Evolutionary conservation across 1,140 invertebrate species (phyloP), one percentile per base, ranked within the genome.

Genomic region (Bombus cullumanus): DNA sequence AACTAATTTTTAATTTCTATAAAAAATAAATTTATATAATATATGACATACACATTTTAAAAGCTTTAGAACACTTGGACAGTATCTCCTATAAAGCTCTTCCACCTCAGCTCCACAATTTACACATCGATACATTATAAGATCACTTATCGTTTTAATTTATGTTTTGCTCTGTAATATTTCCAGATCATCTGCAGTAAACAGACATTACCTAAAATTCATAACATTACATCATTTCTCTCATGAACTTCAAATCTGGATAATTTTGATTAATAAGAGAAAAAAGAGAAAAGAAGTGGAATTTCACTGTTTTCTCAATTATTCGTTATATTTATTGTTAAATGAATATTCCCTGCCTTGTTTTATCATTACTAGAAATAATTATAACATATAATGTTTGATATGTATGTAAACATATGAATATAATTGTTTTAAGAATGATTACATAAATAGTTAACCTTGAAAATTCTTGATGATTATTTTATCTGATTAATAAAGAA

Each of bases 11-110:
- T 28, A 31, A 39, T 41, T 68, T 57, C 3, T n/a, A 53, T 25
- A n/a, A 66, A 57, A 22, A 69, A 83, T 59, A 39, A 47, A 69
- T 76, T 84, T 34, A 53, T 78, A 31, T 78, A 66, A 39, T 9
- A 75, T 12, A 64, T 34, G 78, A 96, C 96, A 95, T 96, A 97
- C 97, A 95, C 97, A 98, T 95, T 97, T 96, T 12, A 96, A 96
- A 68, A 97, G 95, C 95, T 97, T 97, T 37, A 97, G 94, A 68
- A 97, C 96, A 34, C 96, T 96, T 25, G 96, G 96, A 86, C 97
- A 97, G 76, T 97, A 97, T 80, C 96, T 96, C 86, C 96, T 96
- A 87, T 96, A 97, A 6, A 98, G 94, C 88, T 96, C 96, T 68
- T 95, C 94, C 1, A 96, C 95, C 74, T 95, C 91, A 83, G 95